These are phyloP conservation scores for Homalodisca vitripennis DNA, from an alignment of 1,140 invertebrate species.

Conservation along the genomic window DNA sequence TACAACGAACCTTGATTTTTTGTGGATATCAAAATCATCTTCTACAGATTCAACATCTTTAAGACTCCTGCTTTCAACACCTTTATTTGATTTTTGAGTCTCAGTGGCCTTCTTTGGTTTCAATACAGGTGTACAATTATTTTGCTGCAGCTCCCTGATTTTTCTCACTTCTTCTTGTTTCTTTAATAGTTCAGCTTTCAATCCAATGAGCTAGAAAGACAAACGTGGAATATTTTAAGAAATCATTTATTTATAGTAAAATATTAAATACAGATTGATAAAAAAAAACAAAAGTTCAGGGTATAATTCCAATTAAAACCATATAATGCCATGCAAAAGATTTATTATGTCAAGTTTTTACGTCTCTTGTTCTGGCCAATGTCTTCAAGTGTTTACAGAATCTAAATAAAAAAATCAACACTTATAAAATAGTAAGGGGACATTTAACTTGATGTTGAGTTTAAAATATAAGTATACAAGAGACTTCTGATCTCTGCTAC, in stretches of 20 bases:
- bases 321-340: too few species aligned
- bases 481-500: too few species aligned
- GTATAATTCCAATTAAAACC: too few species aligned
- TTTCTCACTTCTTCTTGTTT: slow-evolving; percentile 74
- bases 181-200: slow-evolving; percentile 72
- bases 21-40: slow-evolving; percentile 59
- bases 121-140: slow-evolving; percentile 47
- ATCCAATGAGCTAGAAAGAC: slow-evolving; percentile 57
- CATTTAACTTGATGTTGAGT: too few species aligned
- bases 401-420: too few species aligned
- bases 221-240: slow-evolving; percentile 19
- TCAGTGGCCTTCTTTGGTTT: slow-evolving; percentile 46
- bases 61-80: slow-evolving; percentile 50
- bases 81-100: slow-evolving; percentile 47
- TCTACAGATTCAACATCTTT: slow-evolving; percentile 53
- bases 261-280: slow-evolving; percentile 2
- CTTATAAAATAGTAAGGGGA: too few species aligned
- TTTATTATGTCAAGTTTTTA: too few species aligned
- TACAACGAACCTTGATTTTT: slow-evolving; percentile 58
- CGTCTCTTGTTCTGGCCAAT: too few species aligned
- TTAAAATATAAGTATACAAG: too few species aligned
- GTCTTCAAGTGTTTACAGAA: background rate
- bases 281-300: too few species aligned
- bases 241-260: slow-evolving; percentile 1
- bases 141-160: slow-evolving; percentile 55